Percentiles rank a stretch among this genome's conserved stretches.
Evolutionary conservation across 2,888 invertebrate genomes (phyloP).

Genomic region (Pterobdella sp.): DNA sequence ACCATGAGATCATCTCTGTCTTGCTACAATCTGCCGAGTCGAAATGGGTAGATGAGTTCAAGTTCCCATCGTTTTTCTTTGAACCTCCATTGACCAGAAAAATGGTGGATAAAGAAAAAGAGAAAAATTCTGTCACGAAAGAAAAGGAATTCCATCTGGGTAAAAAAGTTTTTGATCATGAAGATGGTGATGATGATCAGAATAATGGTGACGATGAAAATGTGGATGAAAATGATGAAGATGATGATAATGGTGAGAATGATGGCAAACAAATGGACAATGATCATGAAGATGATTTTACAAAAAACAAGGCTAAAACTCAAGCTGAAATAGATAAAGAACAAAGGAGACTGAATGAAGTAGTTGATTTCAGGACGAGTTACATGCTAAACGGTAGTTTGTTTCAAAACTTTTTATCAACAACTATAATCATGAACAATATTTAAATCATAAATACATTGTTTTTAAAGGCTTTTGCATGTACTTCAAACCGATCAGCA

Average conservation of each 20-base stretch:
- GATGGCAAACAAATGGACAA: neutral
- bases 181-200: constrained; percentile 20
- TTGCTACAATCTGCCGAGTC: neutral
- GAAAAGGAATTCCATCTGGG: neutral
- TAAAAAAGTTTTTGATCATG: constrained; percentile 4
- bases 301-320: neutral
- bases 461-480: constrained; percentile 23
- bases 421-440: neutral
- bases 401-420: neutral
- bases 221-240: constrained; percentile 25
- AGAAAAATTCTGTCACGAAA: neutral
- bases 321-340: neutral
- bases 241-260: neutral
- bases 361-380: neutral
- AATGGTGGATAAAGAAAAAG: constrained; percentile 6
- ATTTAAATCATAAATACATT: neutral
- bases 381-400: neutral
- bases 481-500: constrained; percentile 32
- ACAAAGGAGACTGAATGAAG: neutral
- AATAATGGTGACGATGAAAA: constrained; percentile 32
- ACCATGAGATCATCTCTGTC: neutral
- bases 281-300: neutral
- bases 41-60: neutral
- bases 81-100: neutral
- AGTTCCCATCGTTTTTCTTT: constrained; percentile 16